Conservation (phyloP, 1,140 invertebrate genomes). For the Drosophila sucinea region DNA sequence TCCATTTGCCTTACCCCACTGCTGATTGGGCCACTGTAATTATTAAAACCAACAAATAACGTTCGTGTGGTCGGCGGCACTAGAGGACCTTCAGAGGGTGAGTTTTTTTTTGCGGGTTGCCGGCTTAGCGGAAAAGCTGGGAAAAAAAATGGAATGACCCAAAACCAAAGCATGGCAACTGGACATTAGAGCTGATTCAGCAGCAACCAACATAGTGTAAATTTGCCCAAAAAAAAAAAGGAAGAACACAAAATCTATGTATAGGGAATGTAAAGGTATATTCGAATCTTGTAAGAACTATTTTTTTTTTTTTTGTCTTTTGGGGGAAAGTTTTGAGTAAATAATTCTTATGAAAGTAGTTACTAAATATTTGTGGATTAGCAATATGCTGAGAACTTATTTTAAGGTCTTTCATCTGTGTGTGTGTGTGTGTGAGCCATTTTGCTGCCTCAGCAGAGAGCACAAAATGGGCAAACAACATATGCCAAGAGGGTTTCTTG, state of each 20-base stretch:
- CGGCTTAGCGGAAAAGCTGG: constrained; percentile 59
- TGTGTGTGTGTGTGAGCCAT: neutral
- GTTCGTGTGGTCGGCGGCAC: constrained; percentile 56
- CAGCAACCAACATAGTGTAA: constrained; percentile 1
- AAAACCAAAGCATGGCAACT: constrained; percentile 24
- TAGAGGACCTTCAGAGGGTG: constrained; percentile 32
- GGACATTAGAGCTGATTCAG: constrained; percentile 47
- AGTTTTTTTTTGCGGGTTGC: constrained; percentile 25
- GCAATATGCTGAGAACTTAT: neutral
- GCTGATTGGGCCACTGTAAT: constrained; percentile 59
- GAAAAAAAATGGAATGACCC: constrained; percentile 45
- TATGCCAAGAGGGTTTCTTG: constrained; percentile 21
- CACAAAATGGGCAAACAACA: constrained; percentile 30
- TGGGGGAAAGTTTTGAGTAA: neutral
- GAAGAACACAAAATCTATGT: neutral
- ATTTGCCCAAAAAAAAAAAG: constrained; percentile 26
- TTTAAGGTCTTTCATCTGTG: neutral
- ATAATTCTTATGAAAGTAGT: neutral
- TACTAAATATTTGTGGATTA: neutral
- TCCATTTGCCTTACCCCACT: constrained; percentile 41
- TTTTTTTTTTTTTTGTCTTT: neutral
- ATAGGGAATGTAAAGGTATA: neutral
- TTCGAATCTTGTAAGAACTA: neutral
- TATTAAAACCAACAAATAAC: constrained; percentile 83
- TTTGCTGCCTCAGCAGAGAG: constrained; percentile 60